Evolutionary conservation across 2,113 vertebrate genomes (phyloP).

Genomic region (Hymenochirus boettgeri): DNA sequence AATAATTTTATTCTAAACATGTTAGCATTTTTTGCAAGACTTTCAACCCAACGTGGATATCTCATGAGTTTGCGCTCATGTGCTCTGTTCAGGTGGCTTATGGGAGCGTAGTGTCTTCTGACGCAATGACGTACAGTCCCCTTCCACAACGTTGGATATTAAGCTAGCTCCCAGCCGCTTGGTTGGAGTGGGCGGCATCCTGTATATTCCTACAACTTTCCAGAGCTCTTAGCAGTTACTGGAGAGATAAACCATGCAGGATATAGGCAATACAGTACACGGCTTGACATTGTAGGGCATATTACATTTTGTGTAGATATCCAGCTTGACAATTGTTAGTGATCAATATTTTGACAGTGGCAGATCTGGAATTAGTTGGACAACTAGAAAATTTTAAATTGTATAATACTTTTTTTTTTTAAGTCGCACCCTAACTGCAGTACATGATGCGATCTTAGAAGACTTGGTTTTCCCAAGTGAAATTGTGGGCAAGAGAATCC

Average conservation of each 20-base stretch:
- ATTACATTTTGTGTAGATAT: no score
- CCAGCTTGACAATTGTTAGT: no score
- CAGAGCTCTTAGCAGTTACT: slow-evolving; percentile 55
- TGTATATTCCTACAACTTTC: slow-evolving; percentile 62
- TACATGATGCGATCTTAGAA: slow-evolving; percentile 95
- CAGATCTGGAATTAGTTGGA: no score
- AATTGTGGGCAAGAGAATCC: slow-evolving; percentile 96
- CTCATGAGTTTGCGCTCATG: slow-evolving; percentile 51
- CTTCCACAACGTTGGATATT: slow-evolving; percentile 53
- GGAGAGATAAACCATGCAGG: slow-evolving; percentile 63
- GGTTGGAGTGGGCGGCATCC: slow-evolving; percentile 48
- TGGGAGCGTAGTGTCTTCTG: slow-evolving; percentile 55
- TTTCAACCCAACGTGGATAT: slow-evolving; percentile 50
- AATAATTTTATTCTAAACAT: no score
- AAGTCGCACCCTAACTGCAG: slow-evolving; percentile 90
- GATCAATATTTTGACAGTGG: no score
- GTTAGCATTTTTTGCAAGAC: no score
- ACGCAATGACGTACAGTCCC: slow-evolving; percentile 56
- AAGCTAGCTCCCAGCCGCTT: slow-evolving; percentile 47
- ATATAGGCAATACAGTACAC: slow-evolving; percentile 22
- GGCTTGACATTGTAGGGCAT: no score
- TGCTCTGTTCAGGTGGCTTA: slow-evolving; percentile 60
- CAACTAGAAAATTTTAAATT: neutral
- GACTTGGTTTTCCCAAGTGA: slow-evolving; percentile 97
- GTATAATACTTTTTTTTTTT: neutral